Evolutionary conservation across 2,797 vertebrate genomes (phyloP).

Genomic region (Schizopygopsis pylzovi): DNA sequence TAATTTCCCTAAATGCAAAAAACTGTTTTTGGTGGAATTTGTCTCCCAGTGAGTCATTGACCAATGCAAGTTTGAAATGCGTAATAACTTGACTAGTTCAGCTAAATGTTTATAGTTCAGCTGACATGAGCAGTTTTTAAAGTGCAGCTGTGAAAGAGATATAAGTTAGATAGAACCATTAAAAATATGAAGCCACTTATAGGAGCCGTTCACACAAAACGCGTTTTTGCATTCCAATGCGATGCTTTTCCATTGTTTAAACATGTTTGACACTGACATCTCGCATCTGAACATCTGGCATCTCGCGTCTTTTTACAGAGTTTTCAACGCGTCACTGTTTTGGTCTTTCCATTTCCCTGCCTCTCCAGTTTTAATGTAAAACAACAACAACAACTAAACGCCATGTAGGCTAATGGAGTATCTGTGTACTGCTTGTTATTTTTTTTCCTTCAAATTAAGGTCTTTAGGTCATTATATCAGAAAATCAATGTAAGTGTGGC

Average conservation of each 20-base stretch:
- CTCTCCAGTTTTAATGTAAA: not conserved
- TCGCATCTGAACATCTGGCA: not conserved
- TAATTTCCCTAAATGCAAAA: not conserved
- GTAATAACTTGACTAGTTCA: constrained; percentile 40
- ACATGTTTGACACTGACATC: not conserved
- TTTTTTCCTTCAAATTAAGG: too few relatives aligned
- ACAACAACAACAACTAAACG: too few relatives aligned
- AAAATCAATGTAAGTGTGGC: not conserved
- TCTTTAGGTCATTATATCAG: not conserved
- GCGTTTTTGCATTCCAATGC: not conserved
- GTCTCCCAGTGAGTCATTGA: constrained; percentile 47
- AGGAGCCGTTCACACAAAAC: not conserved
- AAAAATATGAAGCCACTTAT: constrained; percentile 25
- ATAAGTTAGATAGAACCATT: constrained; percentile 10
- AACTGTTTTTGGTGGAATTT: not conserved
- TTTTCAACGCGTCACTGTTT: not conserved
- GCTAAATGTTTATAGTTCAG: constrained; percentile 1
- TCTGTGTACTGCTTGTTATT: not conserved
- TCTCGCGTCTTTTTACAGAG: not conserved
- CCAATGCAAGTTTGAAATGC: constrained; percentile 42
- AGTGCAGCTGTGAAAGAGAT: constrained; percentile 2
- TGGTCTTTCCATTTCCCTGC: not conserved
- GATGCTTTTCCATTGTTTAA: not conserved
- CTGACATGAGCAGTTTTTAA: constrained; percentile 41
- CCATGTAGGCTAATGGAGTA: not conserved